Evolutionary conservation across 2,888 invertebrate genomes (phyloP).

Genomic region (Cephus rjabovi): DNA sequence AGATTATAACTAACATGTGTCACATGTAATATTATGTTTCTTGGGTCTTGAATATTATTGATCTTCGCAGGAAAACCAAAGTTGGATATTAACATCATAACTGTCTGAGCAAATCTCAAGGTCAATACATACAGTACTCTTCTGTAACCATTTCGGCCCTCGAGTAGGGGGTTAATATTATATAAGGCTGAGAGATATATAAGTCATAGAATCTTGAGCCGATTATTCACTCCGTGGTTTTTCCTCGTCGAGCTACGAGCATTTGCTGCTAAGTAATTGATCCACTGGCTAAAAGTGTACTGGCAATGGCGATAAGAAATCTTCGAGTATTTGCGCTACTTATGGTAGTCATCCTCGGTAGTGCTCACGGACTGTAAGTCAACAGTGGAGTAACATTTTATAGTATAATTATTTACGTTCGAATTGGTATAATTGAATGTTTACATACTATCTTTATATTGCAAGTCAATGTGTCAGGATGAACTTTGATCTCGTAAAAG

Average conservation of each 20-base stretch:
- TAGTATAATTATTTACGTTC: not conserved
- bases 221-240: not conserved
- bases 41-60: not conserved
- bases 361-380: not conserved
- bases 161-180: not conserved
- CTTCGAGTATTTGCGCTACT: not conserved
- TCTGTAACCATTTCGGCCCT: not conserved
- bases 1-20: too few relatives aligned
- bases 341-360: not conserved
- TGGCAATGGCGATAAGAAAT: not conserved
- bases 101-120: not conserved
- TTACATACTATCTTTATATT: not conserved
- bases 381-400: not conserved
- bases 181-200: not conserved
- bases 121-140: not conserved
- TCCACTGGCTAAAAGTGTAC: not conserved
- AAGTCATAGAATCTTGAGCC: not conserved
- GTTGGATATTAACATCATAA: slow-evolving; percentile 15
- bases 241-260: not conserved
- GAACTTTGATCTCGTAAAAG: not conserved
- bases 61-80: not conserved
- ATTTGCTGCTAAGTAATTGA: not conserved
- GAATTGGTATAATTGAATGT: not conserved
- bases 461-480: not conserved
- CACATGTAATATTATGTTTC: too few relatives aligned